Percentiles rank a stretch among this genome's conserved stretches.
These are phyloP conservation scores for Gymnothorax javanicus DNA, from an alignment of 2,797 vertebrate species.

Conservation along the genomic window DNA sequence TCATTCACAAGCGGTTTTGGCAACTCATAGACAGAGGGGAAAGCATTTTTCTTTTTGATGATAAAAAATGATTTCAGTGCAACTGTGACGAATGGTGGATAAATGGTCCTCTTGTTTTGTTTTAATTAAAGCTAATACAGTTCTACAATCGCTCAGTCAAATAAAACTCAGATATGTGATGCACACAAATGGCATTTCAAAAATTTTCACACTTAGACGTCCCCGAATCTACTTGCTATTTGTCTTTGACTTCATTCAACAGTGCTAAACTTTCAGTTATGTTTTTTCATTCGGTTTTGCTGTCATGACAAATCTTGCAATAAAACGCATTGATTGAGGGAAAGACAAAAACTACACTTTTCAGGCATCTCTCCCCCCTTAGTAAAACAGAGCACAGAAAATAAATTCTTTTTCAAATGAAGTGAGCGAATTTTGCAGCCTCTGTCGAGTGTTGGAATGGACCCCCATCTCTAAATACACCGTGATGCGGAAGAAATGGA, in stretches of 20 bases:
- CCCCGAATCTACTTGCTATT: neutral
- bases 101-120: neutral
- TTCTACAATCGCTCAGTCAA: neutral
- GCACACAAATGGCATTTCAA: neutral
- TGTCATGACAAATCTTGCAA: neutral
- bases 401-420: neutral
- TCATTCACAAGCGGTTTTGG: neutral
- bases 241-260: neutral
- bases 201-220: constrained; percentile 1
- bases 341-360: neutral
- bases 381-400: constrained; percentile 15
- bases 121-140: constrained; percentile 8
- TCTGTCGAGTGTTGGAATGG: neutral
- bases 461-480: constrained; percentile 12
- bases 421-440: constrained; percentile 4
- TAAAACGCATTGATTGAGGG: neutral
- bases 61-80: neutral
- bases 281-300: neutral
- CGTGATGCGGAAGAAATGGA: neutral
- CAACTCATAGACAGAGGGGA: neutral
- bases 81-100: neutral
- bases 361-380: neutral
- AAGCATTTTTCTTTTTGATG: neutral
- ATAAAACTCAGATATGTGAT: neutral
- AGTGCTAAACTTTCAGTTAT: neutral